These are phyloP conservation scores for Nylanderia fulva DNA, from an alignment of 1,140 invertebrate genomes.

Conservation along the genomic window DNA sequence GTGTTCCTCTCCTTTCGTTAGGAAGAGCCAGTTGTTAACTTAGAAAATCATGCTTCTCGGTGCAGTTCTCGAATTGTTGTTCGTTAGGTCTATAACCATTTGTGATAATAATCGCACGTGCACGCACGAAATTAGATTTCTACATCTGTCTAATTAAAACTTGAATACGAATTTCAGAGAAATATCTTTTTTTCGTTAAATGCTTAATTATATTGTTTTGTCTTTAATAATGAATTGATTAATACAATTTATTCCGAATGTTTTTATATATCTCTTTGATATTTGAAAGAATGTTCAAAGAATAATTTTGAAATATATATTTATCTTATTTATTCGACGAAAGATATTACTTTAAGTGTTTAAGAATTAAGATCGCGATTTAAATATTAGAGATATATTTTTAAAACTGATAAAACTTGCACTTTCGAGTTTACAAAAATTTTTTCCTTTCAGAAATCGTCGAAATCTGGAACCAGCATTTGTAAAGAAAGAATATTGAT, in stretches of 20 bases:
- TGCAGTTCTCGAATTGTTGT: background rate
- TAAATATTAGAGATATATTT: background rate
- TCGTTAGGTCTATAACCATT: background rate
- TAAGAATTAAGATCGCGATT: background rate
- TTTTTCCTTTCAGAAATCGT: background rate
- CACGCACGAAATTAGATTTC: background rate
- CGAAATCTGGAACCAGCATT: background rate
- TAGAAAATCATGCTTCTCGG: background rate
- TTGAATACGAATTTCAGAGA: background rate
- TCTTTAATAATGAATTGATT: too few species aligned
- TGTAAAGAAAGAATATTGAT: conserved; percentile 29
- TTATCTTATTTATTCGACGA: too few species aligned
- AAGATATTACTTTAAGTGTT: too few species aligned
- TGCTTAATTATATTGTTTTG: background rate
- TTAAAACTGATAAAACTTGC: background rate
- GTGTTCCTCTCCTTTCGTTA: conserved; percentile 17
- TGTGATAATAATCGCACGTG: background rate
- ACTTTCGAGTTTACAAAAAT: background rate
- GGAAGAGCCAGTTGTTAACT: background rate
- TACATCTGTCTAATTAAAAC: background rate
- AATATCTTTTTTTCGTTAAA: background rate
- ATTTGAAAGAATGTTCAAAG: too few species aligned
- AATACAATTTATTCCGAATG: too few species aligned
- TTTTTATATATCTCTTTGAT: too few species aligned
- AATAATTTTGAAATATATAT: too few species aligned